These are phyloP conservation scores for Drosophila setifemur DNA, from an alignment of 1,140 invertebrate species.

Conservation along the genomic window DNA sequence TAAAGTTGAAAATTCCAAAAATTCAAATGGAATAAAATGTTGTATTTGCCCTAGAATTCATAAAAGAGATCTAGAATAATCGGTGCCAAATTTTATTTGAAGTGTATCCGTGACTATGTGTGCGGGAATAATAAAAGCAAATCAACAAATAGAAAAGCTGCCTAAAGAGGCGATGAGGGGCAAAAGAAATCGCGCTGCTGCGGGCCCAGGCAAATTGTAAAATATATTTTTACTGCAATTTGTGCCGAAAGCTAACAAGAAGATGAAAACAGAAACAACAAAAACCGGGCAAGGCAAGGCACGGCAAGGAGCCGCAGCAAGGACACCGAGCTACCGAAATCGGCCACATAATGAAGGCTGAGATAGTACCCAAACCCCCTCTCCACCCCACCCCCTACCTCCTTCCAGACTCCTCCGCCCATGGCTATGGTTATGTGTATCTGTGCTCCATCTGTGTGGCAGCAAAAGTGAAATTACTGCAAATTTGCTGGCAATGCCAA, in stretches of 20 bases:
- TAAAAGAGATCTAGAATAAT: neutral
- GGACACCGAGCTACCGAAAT: conserved; percentile 4
- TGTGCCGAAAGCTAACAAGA: conserved; percentile 69
- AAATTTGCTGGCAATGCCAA: conserved; percentile 59
- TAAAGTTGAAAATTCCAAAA: neutral
- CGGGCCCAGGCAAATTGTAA: conserved; percentile 65
- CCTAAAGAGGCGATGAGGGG: conserved; percentile 7
- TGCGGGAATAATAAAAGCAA: conserved; percentile 66
- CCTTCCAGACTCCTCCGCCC: neutral
- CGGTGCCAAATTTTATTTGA: neutral
- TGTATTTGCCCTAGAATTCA: neutral
- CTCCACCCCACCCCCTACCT: neutral
- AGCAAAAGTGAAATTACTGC: conserved; percentile 78
- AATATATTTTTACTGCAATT: conserved; percentile 78
- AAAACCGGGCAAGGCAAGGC: conserved; percentile 41
- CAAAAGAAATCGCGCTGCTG: conserved; percentile 19
- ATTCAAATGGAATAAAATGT: neutral
- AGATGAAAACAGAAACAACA: conserved; percentile 8
- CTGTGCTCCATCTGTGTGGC: conserved; percentile 27
- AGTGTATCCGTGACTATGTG: conserved; percentile 5
- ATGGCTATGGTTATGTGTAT: conserved; percentile 17
- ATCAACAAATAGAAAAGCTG: conserved; percentile 61
- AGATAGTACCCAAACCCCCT: conserved; percentile 32
- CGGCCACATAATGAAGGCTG: conserved; percentile 49
- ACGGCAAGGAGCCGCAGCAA: conserved; percentile 5